These are phyloP conservation scores for Puntigrus tetrazona DNA, from an alignment of 2,113 vertebrate species.

Conservation along the genomic window DNA sequence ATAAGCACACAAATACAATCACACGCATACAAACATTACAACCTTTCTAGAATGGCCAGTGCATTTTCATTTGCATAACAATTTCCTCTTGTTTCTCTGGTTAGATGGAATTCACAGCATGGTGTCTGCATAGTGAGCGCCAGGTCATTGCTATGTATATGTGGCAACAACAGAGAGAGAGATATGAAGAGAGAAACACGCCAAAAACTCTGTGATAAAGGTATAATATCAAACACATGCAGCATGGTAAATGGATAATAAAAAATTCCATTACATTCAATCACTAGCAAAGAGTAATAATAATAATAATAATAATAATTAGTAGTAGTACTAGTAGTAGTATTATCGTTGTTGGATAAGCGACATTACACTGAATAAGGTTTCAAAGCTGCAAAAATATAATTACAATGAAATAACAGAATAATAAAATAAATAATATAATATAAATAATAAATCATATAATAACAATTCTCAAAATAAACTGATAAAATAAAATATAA, in stretches of 20 bases:
- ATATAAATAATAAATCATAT: no score
- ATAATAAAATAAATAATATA: neutral
- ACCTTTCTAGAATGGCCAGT: slow-evolving; percentile 57
- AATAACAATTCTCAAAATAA: no score
- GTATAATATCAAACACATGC: neutral
- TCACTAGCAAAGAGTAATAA: neutral
- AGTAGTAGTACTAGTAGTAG: neutral
- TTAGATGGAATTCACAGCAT: slow-evolving; percentile 84
- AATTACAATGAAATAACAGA: no score
- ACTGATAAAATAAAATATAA: neutral
- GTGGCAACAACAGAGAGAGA: slow-evolving; percentile 61
- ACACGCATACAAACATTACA: slow-evolving; percentile 55
- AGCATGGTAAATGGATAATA: slow-evolving; percentile 2
- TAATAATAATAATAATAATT: neutral
- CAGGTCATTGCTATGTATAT: slow-evolving; percentile 81
- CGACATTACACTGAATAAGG: neutral
- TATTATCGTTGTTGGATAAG: neutral
- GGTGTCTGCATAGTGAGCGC: slow-evolving; percentile 74
- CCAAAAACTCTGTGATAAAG: neutral
- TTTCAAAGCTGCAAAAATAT: neutral
- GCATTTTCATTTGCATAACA: slow-evolving; percentile 81
- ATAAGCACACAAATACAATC: slow-evolving; percentile 57
- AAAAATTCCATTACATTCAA: neutral
- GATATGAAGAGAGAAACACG: slow-evolving; percentile 12
- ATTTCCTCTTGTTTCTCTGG: slow-evolving; percentile 84